A percentile compares a stretch with the other conserved stretches of the same genome.
Conservation (phyloP, 2,888 invertebrate genomes). For the Tillus elongatus region DNA sequence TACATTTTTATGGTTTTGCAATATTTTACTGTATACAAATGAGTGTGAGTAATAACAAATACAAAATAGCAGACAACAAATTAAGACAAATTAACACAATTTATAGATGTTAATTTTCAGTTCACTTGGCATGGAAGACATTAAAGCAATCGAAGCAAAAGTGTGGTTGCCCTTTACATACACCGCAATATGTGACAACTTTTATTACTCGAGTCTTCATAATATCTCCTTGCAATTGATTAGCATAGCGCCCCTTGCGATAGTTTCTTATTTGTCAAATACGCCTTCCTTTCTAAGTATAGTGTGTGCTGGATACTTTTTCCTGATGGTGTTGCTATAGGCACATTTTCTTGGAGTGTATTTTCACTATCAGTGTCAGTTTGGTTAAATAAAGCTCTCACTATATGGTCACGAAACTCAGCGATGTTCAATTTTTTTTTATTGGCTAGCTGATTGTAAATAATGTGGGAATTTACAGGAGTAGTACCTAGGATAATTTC, state of each 20-base stretch:
- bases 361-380: too few species aligned
- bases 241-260: constrained; percentile 1
- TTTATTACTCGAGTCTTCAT: neutral
- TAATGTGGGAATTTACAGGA: neutral
- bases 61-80: neutral
- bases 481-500: constrained; percentile 10
- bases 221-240: neutral
- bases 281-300: constrained; percentile 1
- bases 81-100: neutral
- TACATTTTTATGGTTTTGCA: constrained; percentile 1
- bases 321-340: neutral
- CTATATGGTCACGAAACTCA: neutral
- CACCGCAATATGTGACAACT: constrained; percentile 1
- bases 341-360: neutral
- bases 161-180: neutral
- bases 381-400: neutral
- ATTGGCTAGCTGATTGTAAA: constrained; percentile 2
- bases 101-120: neutral
- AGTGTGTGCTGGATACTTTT: constrained; percentile 1
- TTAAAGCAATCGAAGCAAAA: neutral
- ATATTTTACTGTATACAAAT: neutral
- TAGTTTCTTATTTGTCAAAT: constrained; percentile 1
- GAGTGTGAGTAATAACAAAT: too few species aligned
- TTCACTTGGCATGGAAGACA: neutral
- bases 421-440: constrained; percentile 1